Conservation (phyloP, 2,888 invertebrate genomes). For the Drosophila niveifrons region DNA sequence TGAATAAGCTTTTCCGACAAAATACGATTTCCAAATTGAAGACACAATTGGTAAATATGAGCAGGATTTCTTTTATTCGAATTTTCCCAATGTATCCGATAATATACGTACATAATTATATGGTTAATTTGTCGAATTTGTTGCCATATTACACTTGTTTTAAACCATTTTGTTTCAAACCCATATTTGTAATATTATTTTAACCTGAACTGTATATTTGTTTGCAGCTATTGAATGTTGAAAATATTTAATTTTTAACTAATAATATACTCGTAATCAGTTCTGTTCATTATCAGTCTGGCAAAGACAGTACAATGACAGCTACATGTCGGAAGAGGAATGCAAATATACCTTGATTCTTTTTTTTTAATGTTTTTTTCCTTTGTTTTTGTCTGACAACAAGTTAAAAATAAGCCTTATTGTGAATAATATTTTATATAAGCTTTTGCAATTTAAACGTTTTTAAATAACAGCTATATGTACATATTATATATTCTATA, state of each 20-base stretch:
- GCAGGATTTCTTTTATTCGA: slow-evolving; percentile 5
- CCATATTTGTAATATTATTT: slow-evolving; percentile 4
- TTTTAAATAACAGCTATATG: background rate
- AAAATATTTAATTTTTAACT: slow-evolving; percentile 14
- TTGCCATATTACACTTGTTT: slow-evolving; percentile 5
- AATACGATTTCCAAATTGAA: background rate
- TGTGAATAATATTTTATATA: background rate
- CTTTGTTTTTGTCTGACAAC: slow-evolving; percentile 3
- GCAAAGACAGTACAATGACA: slow-evolving; percentile 5
- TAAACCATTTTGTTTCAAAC: slow-evolving; percentile 1
- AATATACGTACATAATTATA: slow-evolving; percentile 9
- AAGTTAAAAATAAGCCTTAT: slow-evolving; percentile 6
- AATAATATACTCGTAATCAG: slow-evolving; percentile 11
- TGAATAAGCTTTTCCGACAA: background rate
- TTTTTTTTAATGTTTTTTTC: background rate
- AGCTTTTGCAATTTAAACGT: background rate
- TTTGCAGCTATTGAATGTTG: slow-evolving; percentile 9
- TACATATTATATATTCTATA: background rate
- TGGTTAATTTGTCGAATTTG: slow-evolving; percentile 2
- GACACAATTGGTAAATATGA: slow-evolving; percentile 12
- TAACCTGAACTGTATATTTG: slow-evolving; percentile 5
- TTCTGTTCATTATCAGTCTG: slow-evolving; percentile 10
- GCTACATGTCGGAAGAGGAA: slow-evolving; percentile 13
- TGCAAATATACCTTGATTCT: slow-evolving; percentile 9
- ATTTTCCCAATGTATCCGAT: slow-evolving; percentile 10